Percentiles rank a stretch among this genome's conserved stretches.
Evolutionary conservation across 2,888 invertebrate genomes (phyloP).

Genomic region (Cabera pusaria): DNA sequence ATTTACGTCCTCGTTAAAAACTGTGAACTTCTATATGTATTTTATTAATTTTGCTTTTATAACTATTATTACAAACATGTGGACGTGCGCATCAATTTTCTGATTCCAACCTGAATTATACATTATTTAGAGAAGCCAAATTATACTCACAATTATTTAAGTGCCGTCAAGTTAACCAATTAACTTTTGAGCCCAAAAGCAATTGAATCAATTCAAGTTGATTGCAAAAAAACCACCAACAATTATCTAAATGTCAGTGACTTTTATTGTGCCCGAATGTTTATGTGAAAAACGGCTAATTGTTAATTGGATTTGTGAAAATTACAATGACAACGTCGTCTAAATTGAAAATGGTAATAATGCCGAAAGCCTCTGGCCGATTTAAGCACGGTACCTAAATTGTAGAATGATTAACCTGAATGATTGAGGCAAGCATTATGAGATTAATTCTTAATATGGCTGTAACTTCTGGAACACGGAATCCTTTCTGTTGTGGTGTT

Average conservation of each 20-base stretch:
- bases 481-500: too few species aligned
- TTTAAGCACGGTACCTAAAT: slow-evolving; percentile 3
- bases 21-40: slow-evolving; percentile 36
- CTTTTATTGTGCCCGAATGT: slow-evolving; percentile 5
- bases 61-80: slow-evolving; percentile 23
- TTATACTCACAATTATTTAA: slow-evolving; percentile 1
- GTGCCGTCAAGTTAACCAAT: slow-evolving; percentile 4
- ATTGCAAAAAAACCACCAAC: slow-evolving; percentile 12
- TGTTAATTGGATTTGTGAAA: slow-evolving; percentile 6
- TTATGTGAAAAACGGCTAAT: slow-evolving; percentile 1
- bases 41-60: slow-evolving; percentile 30
- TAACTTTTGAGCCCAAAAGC: slow-evolving; percentile 4
- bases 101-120: too few species aligned
- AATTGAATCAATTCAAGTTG: slow-evolving; percentile 13
- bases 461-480: too few species aligned
- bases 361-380: slow-evolving; percentile 1
- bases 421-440: slow-evolving; percentile 1
- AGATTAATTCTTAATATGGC: slow-evolving; percentile 2
- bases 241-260: slow-evolving; percentile 10
- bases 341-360: slow-evolving; percentile 12
- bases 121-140: too few species aligned
- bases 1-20: slow-evolving; percentile 66
- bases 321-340: slow-evolving; percentile 9
- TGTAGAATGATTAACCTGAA: slow-evolving; percentile 7
- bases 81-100: slow-evolving; percentile 16